These are phyloP conservation scores for Delia radicum DNA, from an alignment of 1,140 invertebrate species.

Conservation along the genomic window DNA sequence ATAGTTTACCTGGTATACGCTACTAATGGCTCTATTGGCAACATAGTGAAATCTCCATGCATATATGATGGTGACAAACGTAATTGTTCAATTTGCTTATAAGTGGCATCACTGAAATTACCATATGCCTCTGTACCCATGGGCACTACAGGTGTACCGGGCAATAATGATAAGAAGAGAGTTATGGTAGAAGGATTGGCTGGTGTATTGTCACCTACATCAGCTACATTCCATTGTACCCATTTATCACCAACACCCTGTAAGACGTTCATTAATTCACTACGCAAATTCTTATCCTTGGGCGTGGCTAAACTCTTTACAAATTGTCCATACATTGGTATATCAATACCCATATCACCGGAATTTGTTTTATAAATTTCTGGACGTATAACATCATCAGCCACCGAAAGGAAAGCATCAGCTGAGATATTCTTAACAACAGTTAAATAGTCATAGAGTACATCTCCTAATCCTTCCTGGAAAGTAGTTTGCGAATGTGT, in stretches of 20 bases:
- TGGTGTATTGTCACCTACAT: slow-evolving; percentile 34
- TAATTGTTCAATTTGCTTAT: slow-evolving; percentile 54
- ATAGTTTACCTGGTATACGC: slow-evolving; percentile 64
- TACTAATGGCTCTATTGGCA: slow-evolving; percentile 59
- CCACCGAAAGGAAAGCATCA: slow-evolving; percentile 53
- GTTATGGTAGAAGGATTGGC: slow-evolving; percentile 57
- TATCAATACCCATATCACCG: slow-evolving; percentile 40
- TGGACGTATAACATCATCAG: slow-evolving; percentile 42
- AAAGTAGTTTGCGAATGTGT: slow-evolving; percentile 63
- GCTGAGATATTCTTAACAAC: slow-evolving; percentile 60
- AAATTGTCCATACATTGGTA: slow-evolving; percentile 47
- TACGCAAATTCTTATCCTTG: slow-evolving; percentile 31
- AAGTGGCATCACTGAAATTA: slow-evolving; percentile 36
- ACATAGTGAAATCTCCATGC: slow-evolving; percentile 59
- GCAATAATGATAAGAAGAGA: slow-evolving; percentile 69
- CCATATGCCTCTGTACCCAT: slow-evolving; percentile 58
- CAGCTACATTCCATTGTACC: slow-evolving; percentile 50
- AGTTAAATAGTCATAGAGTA: slow-evolving; percentile 64
- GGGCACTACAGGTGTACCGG: slow-evolving; percentile 70
- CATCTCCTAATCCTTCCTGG: slow-evolving; percentile 58
- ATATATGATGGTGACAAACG: slow-evolving; percentile 59
- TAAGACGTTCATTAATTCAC: slow-evolving; percentile 35
- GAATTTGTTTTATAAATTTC: slow-evolving; percentile 36
- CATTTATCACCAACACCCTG: slow-evolving; percentile 37
- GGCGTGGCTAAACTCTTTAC: slow-evolving; percentile 34